Base-by-base conservation (phyloP, 2,113 vertebrate genomes). In the Prolemur simus region DNA sequence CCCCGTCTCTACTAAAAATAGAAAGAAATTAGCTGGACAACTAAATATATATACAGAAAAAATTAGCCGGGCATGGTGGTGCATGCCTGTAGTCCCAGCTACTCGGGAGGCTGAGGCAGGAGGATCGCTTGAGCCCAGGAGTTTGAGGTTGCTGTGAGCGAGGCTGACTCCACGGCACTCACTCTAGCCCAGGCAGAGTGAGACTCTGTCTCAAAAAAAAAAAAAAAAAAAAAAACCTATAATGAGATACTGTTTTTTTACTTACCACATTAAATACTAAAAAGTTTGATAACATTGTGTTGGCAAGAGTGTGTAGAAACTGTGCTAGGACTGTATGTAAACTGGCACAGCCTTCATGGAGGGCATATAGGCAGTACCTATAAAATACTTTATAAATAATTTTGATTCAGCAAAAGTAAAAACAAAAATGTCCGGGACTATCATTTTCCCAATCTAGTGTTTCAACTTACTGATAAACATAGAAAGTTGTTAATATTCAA, bases 401-500 rank as follows among this genome's bases (percentile, higher is more conserved):
- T 78, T 85, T 73, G 54, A 80, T 68, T 20, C 71, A 74, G 63
- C 56, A 47, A 89, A 92, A 92, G 60, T 89, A 56, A 66, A 92
- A 66, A 74, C 47, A 78, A 45, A 84, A 78, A 84, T 45, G 49
- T 32, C 60, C 42, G 63, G 58, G 60, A 78, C n/a, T 52, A 47
- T 63, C 69, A 23, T 3, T 71, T 71, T 90, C 68, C 60, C 45
- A 71, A 14, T 37, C 69, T 69, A 95, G 8, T 17, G 9, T 84
- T 56, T 89, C 91, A 71, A 32, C 49, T 71, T 96, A 18, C 23
- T 71, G n/a, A 12, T 23, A 78, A 27, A 85, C 8, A 88, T 9
- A 84, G 25, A 6, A 74, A 52, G 80, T 64, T 95, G 10, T 87
- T 92, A 88, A 69, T 88, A 84, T 88, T 84, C 84, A 63, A 39